phyloP scores from a whole-genome alignment of 2,888 invertebrate genomes.

The Tipula unca region DNA sequence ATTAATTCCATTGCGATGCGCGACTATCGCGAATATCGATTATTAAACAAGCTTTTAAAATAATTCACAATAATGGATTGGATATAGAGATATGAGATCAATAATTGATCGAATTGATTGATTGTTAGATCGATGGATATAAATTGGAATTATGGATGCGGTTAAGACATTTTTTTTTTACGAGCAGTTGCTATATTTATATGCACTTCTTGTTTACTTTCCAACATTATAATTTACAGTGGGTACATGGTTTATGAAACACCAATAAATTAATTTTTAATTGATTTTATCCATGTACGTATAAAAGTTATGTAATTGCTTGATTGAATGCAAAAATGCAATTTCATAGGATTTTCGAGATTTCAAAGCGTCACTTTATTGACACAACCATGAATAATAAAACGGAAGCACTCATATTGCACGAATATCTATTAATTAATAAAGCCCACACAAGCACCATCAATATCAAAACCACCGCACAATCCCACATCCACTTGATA shows the following conservation, averaged over 20 bases:
- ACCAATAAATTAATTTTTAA: neutral
- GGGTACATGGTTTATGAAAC: neutral
- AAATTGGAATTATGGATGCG: too few species aligned
- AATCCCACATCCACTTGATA: neutral
- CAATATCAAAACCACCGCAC: neutral
- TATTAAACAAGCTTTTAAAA: neutral
- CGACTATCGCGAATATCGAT: neutral
- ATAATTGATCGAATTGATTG: too few species aligned
- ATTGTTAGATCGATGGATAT: too few species aligned
- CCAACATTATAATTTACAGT: neutral
- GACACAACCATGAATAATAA: neutral
- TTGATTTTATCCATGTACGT: neutral
- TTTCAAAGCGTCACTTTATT: too few species aligned
- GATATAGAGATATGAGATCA: too few species aligned
- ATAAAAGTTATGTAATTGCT: too few species aligned
- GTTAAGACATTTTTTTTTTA: too few species aligned
- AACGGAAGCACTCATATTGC: neutral
- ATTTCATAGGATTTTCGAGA: too few species aligned
- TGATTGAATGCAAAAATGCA: too few species aligned
- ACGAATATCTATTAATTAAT: too few species aligned
- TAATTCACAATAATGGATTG: too few species aligned
- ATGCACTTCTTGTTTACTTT: neutral
- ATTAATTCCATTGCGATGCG: neutral
- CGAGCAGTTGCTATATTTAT: too few species aligned
- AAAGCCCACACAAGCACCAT: neutral